phyloP scores from a whole-genome alignment of 2,113 vertebrate species.

The Lipophrys pholis region DNA sequence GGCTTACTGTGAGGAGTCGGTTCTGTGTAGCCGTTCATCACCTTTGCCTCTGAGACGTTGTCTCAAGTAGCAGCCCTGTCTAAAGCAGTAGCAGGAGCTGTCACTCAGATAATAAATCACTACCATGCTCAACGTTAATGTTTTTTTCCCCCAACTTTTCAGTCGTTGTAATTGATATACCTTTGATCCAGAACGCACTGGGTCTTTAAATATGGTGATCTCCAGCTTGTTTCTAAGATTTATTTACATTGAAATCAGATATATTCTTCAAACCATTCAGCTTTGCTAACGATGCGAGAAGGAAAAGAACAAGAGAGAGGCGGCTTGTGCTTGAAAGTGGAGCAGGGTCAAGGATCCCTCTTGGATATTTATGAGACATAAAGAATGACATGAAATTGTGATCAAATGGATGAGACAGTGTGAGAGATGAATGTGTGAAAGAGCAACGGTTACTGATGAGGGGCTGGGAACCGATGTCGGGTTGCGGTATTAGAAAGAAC shows the following conservation, averaged over 20 bases:
- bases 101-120: slow-evolving; percentile 7
- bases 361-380: slow-evolving; percentile 70
- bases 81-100: background rate
- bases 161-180: background rate
- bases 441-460: slow-evolving; percentile 45
- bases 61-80: slow-evolving; percentile 13
- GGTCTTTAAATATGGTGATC: background rate
- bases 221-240: background rate
- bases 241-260: background rate
- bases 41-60: background rate
- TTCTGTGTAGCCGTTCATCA: slow-evolving; percentile 5
- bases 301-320: slow-evolving; percentile 12
- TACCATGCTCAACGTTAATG: background rate
- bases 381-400: slow-evolving; percentile 61
- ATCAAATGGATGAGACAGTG: slow-evolving; percentile 50
- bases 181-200: background rate
- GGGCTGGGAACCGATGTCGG: slow-evolving; percentile 24
- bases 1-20: slow-evolving; percentile 6
- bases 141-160: background rate
- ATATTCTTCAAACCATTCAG: background rate
- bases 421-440: slow-evolving; percentile 44
- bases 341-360: slow-evolving; percentile 50
- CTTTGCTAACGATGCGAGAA: background rate
- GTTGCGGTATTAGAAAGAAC: slow-evolving; percentile 11
- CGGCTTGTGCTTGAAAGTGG: slow-evolving; percentile 33